A percentile compares a stretch with the other conserved stretches of the same genome.
Evolutionary conservation across 2,113 vertebrate genomes (phyloP).

Genomic region (Oceanites oceanicus): DNA sequence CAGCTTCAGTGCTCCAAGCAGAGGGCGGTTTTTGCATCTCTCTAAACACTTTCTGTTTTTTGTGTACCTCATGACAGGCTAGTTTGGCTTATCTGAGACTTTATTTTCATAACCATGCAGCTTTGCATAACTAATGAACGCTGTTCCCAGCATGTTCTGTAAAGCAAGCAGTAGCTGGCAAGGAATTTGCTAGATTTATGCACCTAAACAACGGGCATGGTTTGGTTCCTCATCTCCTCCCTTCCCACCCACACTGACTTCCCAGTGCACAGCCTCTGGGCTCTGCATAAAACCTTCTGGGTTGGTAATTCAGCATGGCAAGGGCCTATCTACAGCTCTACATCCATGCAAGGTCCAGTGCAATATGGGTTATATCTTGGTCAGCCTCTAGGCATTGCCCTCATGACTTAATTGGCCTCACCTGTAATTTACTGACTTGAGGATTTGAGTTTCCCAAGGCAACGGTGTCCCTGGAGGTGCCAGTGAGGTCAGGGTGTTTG

Average conservation of each 20-base stretch:
- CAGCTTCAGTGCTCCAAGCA: not conserved
- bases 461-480: not conserved
- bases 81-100: not conserved
- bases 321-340: not conserved
- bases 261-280: not conserved
- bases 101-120: slow-evolving; percentile 14
- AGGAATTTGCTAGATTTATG: not conserved
- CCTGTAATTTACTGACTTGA: not conserved
- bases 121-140: not conserved
- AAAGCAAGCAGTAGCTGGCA: not conserved
- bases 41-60: not conserved
- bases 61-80: not conserved
- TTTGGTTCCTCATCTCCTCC: not conserved
- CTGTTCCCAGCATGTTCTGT: not conserved
- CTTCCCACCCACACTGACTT: not conserved
- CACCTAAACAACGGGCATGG: not conserved
- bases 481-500: not conserved
- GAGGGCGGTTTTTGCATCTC: not conserved
- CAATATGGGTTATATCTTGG: not conserved
- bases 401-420: not conserved
- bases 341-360: not conserved
- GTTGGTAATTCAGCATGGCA: not conserved
- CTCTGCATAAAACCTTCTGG: not conserved
- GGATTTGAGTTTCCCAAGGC: not conserved
- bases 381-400: not conserved